Base-by-base conservation (phyloP, 2,888 invertebrate genomes). In the Cryptophagus acutangulus region DNA sequence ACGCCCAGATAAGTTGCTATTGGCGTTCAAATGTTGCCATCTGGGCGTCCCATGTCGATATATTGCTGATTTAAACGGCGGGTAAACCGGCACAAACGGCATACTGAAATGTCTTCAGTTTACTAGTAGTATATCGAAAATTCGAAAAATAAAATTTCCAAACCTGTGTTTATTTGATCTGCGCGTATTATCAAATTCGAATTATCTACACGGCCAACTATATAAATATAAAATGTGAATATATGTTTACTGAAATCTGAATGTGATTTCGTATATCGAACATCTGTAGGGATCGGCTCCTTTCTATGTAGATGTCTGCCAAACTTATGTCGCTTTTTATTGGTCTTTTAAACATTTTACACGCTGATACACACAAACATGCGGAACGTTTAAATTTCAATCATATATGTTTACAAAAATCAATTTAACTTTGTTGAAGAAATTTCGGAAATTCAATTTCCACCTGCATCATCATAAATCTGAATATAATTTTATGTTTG, bases 41-140 rank as follows among this genome's bases (percentile, higher is more conserved):
- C 40, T 42, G 40, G 42, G 46, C 43, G 42, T 49, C 40, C 36
- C 41, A 37, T 38, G 34, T 38, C 39, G 41, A 43, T 46, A 48
- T 43, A 38, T 46, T 41, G 43, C 41, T 40, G 48, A 48, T 46
- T 46, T 43, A 47, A 47, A 47, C 42, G 33, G 36, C 37, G 40
- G 33, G 46, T 40, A 44, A 41, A n/a, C n/a, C 40, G 43, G 30
- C 33, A 42, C 29, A 41, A 47, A 49, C 41, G 24, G 42, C 38
- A 42, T 39, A 42, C 41, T 42, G 40, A 38, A 45, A 38, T 39
- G 41, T 36, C 41, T 37, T 31, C 38, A 35, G 38, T 44, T 43
- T 43, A 41, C 36, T 16, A 36, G 20, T 34, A 35, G 18, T 29
- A 26, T 34, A 28, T 34, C 34, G 26, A 26, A 29, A 29, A 18